Percentiles rank a stretch among this genome's conserved stretches.
Evolutionary conservation across 1,140 invertebrate genomes (phyloP).

Genomic region (Euborellia annulipes): DNA sequence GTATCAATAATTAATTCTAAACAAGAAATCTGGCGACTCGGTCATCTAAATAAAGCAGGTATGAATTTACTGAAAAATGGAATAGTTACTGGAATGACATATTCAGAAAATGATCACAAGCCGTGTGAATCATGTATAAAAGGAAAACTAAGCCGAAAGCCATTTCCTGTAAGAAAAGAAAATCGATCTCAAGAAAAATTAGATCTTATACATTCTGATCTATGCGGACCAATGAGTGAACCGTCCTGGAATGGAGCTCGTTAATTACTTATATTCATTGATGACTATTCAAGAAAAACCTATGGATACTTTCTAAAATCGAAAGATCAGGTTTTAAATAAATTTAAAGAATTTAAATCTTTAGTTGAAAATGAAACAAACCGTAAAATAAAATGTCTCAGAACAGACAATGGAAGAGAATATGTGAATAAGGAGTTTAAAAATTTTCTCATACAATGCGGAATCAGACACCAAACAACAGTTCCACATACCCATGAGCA

Average conservation of each 20-base stretch:
- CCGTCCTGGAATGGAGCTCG: too few species aligned
- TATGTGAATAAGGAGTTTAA: slow-evolving; percentile 22
- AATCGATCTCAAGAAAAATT: slow-evolving; percentile 26
- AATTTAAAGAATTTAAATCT: slow-evolving; percentile 7
- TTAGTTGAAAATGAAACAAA: slow-evolving; percentile 9
- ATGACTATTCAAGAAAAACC: slow-evolving; percentile 24
- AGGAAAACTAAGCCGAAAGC: slow-evolving; percentile 16
- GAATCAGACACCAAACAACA: slow-evolving; percentile 19
- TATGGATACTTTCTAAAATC: slow-evolving; percentile 16
- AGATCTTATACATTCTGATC: too few species aligned
- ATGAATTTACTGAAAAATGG: too few species aligned
- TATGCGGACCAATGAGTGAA: too few species aligned
- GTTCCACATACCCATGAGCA: too few species aligned
- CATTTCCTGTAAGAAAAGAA: slow-evolving; percentile 14
- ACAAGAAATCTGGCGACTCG: too few species aligned
- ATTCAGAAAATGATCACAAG: too few species aligned
- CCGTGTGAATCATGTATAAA: slow-evolving; percentile 18
- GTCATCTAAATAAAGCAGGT: too few species aligned
- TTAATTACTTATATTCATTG: too few species aligned
- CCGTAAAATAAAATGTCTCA: slow-evolving; percentile 6
- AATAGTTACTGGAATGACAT: too few species aligned
- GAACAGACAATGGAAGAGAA: slow-evolving; percentile 10
- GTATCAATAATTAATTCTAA: too few species aligned
- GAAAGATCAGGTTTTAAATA: slow-evolving; percentile 5
- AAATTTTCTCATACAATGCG: slow-evolving; percentile 17